phyloP scores from a whole-genome alignment of 2,888 invertebrate species.

The Orchesellides sinensis region DNA sequence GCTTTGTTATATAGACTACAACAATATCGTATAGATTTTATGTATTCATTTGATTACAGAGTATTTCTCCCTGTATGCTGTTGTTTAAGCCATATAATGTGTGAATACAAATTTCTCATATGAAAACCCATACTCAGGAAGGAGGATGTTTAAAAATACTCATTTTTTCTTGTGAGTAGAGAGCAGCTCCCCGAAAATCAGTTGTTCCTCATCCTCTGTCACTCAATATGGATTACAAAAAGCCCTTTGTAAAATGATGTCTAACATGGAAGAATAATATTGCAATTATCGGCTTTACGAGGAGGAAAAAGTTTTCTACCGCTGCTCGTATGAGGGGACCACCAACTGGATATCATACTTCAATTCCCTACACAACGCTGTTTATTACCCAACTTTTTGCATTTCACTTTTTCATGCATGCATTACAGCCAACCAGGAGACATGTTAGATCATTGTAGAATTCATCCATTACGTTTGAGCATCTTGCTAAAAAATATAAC shows the following conservation, averaged over 20 bases:
- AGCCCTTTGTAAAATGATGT: conserved; percentile 14
- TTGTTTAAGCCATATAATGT: too few relatives aligned
- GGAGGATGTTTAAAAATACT: conserved; percentile 5
- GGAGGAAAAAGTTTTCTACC: background rate
- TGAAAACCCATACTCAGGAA: background rate
- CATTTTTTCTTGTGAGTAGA: background rate
- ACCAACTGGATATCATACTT: conserved; percentile 36
- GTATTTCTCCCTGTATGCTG: too few relatives aligned
- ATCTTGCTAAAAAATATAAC: background rate
- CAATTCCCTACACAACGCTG: background rate
- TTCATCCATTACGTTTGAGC: too few relatives aligned
- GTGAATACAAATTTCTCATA: too few relatives aligned
- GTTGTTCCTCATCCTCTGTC: too few relatives aligned
- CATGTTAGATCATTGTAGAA: background rate
- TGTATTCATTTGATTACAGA: background rate
- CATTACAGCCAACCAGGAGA: background rate
- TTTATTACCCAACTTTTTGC: background rate
- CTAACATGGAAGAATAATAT: conserved; percentile 30
- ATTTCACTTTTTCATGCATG: background rate
- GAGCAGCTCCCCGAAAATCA: too few relatives aligned
- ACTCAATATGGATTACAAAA: too few relatives aligned
- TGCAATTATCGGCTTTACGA: conserved; percentile 41
- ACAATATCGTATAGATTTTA: background rate
- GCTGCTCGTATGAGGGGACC: conserved; percentile 8
- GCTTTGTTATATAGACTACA: background rate